These are phyloP conservation scores for Phenganax subtilis DNA, from an alignment of 92 coral and sea anemone genomes.

Conservation along the genomic window DNA sequence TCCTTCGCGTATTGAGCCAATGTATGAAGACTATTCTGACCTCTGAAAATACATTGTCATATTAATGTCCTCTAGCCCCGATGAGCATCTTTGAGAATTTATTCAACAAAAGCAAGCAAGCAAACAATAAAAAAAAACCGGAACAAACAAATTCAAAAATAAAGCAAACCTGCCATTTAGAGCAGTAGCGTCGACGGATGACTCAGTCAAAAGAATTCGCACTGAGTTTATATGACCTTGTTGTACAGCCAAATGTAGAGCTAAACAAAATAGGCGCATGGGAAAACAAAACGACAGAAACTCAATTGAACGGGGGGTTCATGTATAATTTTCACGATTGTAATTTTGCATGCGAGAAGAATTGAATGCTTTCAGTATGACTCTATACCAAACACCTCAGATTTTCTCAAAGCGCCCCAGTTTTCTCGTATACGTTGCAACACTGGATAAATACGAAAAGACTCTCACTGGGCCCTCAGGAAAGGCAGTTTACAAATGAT, in stretches of 20 bases:
- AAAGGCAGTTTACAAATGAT: neutral
- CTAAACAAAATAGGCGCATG: slow-evolving; percentile 30
- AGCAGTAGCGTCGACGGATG: slow-evolving; percentile 82
- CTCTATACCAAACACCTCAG: neutral
- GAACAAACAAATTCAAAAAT: neutral
- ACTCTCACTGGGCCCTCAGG: too few species aligned
- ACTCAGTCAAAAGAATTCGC: slow-evolving; percentile 73
- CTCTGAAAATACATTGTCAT: slow-evolving; percentile 42
- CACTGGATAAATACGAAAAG: neutral
- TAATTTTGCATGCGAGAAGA: neutral
- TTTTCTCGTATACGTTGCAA: neutral
- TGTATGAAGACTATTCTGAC: slow-evolving; percentile 89
- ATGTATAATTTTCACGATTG: too few species aligned
- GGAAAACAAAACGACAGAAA: neutral
- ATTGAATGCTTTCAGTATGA: neutral
- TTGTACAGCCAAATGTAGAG: slow-evolving; percentile 91
- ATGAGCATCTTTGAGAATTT: neutral
- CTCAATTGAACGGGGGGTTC: too few species aligned
- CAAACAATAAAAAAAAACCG: neutral
- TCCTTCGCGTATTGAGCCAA: slow-evolving; percentile 87
- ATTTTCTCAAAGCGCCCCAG: neutral
- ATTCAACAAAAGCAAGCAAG: neutral
- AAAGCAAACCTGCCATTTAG: slow-evolving; percentile 58
- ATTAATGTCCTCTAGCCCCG: too few species aligned
- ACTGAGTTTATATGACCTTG: slow-evolving; percentile 93